phyloP scores from a whole-genome alignment of 2,888 invertebrate species.

The Spodoptera picta region DNA sequence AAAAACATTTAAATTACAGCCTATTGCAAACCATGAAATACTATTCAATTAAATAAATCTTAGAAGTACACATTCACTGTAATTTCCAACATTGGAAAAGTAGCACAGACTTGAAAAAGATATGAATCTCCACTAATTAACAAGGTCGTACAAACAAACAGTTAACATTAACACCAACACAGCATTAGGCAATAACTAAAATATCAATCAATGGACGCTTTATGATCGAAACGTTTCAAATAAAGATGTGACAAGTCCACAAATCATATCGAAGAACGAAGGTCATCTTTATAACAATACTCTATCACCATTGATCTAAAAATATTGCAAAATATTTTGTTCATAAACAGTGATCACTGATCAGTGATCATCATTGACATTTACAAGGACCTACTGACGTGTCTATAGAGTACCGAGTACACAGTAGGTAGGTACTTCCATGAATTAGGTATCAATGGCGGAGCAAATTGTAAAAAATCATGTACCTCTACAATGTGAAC shows the following conservation, averaged over 20 bases:
- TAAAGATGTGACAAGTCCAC: conserved; percentile 28
- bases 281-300: conserved; percentile 52
- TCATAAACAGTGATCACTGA: conserved; percentile 35
- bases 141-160: conserved; percentile 16
- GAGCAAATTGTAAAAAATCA: conserved; percentile 39
- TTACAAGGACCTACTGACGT: conserved; percentile 45
- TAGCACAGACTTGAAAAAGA: not conserved
- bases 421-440: conserved; percentile 5
- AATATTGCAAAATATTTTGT: conserved; percentile 54
- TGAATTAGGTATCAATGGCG: conserved; percentile 27
- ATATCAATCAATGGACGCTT: conserved; percentile 17
- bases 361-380: conserved; percentile 44
- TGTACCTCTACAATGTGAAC: conserved; percentile 40
- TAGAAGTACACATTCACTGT: conserved; percentile 3
- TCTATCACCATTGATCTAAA: conserved; percentile 57
- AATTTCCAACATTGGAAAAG: not conserved
- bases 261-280: conserved; percentile 15
- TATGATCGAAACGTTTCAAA: conserved; percentile 11
- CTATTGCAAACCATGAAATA: too few species aligned
- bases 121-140: conserved; percentile 1
- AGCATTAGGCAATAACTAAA: conserved; percentile 15
- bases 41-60: not conserved
- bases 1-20: too few species aligned
- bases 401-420: conserved; percentile 35
- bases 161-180: conserved; percentile 1